phyloP scores from a whole-genome alignment of 2,888 invertebrate species.

The Trissolcus japonicus region DNA sequence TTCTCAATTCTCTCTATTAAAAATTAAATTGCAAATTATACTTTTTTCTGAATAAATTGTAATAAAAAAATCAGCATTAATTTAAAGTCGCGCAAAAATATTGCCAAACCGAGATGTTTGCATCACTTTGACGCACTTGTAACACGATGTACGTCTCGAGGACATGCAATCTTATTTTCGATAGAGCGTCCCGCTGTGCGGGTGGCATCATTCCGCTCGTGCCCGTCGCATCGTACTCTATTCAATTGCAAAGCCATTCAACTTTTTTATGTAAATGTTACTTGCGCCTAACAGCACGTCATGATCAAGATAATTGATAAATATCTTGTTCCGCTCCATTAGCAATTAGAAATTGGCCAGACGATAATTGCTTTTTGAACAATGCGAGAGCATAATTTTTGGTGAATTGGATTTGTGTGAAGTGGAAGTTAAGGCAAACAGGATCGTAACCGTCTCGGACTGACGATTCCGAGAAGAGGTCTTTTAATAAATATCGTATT shows the following conservation, averaged over 20 bases:
- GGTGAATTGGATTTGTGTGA: conserved; percentile 7
- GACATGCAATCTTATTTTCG: conserved; percentile 62
- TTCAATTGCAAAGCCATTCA: conserved; percentile 12
- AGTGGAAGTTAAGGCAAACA: background rate
- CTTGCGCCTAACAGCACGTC: too few species aligned
- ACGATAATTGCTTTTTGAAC: conserved; percentile 7
- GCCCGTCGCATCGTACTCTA: conserved; percentile 28
- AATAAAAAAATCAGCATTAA: conserved; percentile 40
- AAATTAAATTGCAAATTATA: too few species aligned
- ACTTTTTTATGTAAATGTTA: background rate
- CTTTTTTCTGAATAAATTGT: too few species aligned
- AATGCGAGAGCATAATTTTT: conserved; percentile 8
- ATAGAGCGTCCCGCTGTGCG: conserved; percentile 56
- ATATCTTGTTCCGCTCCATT: too few species aligned
- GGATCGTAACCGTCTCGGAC: conserved; percentile 19
- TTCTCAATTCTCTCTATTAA: too few species aligned
- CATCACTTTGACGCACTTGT: conserved; percentile 67
- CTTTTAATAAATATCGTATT: conserved; percentile 56
- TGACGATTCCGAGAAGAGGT: conserved; percentile 33
- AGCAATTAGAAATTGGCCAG: background rate
- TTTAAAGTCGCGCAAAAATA: conserved; percentile 50
- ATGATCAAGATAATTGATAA: background rate
- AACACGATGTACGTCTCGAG: conserved; percentile 52
- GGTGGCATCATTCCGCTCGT: conserved; percentile 41
- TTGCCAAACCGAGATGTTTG: conserved; percentile 59